Evolutionary conservation across 2,797 vertebrate species (phyloP), one percentile per base, ranked within the genome.

Genomic region (Malurus leucopterus): DNA sequence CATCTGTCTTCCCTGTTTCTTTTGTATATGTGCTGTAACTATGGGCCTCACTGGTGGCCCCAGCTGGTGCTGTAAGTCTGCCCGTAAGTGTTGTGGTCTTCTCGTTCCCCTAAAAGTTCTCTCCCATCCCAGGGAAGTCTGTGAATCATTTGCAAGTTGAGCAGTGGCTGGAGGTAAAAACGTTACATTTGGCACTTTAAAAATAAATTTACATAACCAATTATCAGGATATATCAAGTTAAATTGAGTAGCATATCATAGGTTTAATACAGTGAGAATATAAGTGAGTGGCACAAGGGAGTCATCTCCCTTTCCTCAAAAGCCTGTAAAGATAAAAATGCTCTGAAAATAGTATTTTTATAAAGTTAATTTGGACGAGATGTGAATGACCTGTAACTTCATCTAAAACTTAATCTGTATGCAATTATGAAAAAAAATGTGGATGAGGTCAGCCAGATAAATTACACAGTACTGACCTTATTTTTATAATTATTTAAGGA

Each of bases 401-500:
- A 18, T 49, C 19, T 69, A 69, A 89, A 85, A 59, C 12, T 67
- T 55, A 63, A 54, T 82, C 43, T 73, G 57, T 79, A 47, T 53
- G 24, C 34, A 78, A 3, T 54, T 89, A 34, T 10, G 6, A 32
- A 16, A 53, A 40, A 51, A 41, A 43, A 32, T 6, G 41, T 40
- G 7, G 4, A 14, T 89, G 54, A 36, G 14, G 40, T 46, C 75
- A 91, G 50, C 18, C 92, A 87, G 92, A 93, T 79, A 86, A 67
- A 63, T 84, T 93, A 51, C 26, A 91, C 70, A 84, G 55, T 88
- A 30, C 55, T 87, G 55, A 87, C 87, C 74, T 93, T 91, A 75
- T 84, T 92, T 89, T 94, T 46, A 23, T 92, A 96, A 53, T 93
- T 94, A 85, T 87, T 92, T 78, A 88, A 94, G 50, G 63, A 85